Evolutionary conservation across 2,888 invertebrate species (phyloP).

Genomic region (Fabriciana adippe): DNA sequence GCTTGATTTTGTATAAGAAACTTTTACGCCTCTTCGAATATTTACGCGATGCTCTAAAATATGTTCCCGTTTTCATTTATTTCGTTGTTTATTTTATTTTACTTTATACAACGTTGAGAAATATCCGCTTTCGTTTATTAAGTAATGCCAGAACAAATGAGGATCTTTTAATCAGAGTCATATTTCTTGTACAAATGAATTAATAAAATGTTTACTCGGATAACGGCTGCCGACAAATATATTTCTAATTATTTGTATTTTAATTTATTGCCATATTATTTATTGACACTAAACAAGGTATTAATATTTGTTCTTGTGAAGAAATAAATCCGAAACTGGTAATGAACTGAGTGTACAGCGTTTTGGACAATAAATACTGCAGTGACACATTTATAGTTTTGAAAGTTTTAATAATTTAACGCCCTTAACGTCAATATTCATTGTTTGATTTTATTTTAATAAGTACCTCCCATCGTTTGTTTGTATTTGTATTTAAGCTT

Average conservation of each 20-base stretch:
- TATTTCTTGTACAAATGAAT: conserved; percentile 30
- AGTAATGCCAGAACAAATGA: conserved; percentile 32
- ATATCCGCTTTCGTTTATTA: conserved; percentile 32
- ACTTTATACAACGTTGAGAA: conserved; percentile 24
- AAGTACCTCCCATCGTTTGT: too few species aligned
- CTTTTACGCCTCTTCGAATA: conserved; percentile 50
- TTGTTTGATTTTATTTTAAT: too few species aligned
- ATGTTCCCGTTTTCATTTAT: conserved; percentile 44
- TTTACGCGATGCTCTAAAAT: conserved; percentile 53
- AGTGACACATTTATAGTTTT: neutral
- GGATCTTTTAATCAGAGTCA: conserved; percentile 33
- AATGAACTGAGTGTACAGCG: conserved; percentile 1
- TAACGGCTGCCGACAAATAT: conserved; percentile 24
- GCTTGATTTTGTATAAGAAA: conserved; percentile 47
- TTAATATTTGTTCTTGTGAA: conserved; percentile 10
- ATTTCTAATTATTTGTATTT: conserved; percentile 8
- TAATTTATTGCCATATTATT: conserved; percentile 19
- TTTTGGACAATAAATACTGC: conserved; percentile 5
- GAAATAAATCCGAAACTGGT: conserved; percentile 13
- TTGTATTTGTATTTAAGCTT: too few species aligned
- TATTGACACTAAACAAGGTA: conserved; percentile 16
- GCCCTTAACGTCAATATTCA: too few species aligned
- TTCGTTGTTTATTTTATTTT: conserved; percentile 11
- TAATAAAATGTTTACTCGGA: conserved; percentile 28
- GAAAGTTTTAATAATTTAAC: neutral